Conservation (phyloP, 2,113 vertebrate genomes). For the Felis catus region F.catus_Fca126_mat1.0 CM031423.1:36944501-36945000, state of each 20-base stretch:
- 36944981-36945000: not conserved
- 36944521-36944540: no score
- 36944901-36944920: not conserved
- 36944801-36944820: not conserved
- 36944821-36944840: not conserved
- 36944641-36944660: not conserved
- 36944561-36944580: no score
- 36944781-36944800: no score
- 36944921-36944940: not conserved
- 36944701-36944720: not conserved
- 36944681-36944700: not conserved
- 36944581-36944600: no score
- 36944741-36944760: not conserved
- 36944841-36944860: not conserved
- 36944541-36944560: no score
- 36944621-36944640: slow-evolving; percentile 44
- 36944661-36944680: slow-evolving; percentile 48
- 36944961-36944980: not conserved
- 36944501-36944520: no score
- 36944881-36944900: no score
- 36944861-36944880: not conserved
- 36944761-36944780: not conserved
- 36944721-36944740: not conserved
- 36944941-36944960: not conserved
- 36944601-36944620: not conserved